Base-by-base conservation (phyloP, 1,140 invertebrate species). In the Bombus polaris region DNA sequence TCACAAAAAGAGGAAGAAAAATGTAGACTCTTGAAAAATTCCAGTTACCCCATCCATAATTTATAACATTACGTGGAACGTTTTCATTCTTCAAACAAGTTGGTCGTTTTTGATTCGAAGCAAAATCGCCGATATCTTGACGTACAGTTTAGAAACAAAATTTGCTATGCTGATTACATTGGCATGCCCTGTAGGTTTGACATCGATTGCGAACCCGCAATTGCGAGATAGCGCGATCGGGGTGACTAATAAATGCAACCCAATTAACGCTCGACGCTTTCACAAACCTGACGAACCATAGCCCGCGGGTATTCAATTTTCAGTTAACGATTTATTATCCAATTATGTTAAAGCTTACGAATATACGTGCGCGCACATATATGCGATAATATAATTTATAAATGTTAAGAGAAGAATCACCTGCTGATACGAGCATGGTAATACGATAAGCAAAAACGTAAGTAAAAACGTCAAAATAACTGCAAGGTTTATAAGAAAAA, bases 191-290 rank as follows among this genome's bases (percentile, higher is more conserved):
- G 42, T 68, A 68, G 65, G n/a, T 79, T 37, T 68, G 32, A 79
- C 62, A n/a, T 68, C 65, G 77, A 79, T 79, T 68, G 59, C 62
- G 3, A 47, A 35, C 42, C 42, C 32, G 77, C 68, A 79, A 53
- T 72, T 81, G 68, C 68, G 79, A 39, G 68, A 71, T 42, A 35
- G 68, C 47, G 13, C 79, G 79, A 81, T 81, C 68, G 68, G 44
- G 79, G 25, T 59, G 47, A 71, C 44, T 72, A 72, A 72, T 81
- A 81, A 81, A 81, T 81, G 70, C 66, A 72, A 72, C 35, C 68
- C 47, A 81, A 72, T 81, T 81, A 81, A 42, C 47, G 39, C 68
- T 57, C 44, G n/a, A 72, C 47, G 79, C 44, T 72, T 57, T 71
- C 25, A 28, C 65, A 44, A 68, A 79, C 32, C 65, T 79, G 62